Conservation (phyloP, 2,797 vertebrate species). For the Siniperca undulata region DNA sequence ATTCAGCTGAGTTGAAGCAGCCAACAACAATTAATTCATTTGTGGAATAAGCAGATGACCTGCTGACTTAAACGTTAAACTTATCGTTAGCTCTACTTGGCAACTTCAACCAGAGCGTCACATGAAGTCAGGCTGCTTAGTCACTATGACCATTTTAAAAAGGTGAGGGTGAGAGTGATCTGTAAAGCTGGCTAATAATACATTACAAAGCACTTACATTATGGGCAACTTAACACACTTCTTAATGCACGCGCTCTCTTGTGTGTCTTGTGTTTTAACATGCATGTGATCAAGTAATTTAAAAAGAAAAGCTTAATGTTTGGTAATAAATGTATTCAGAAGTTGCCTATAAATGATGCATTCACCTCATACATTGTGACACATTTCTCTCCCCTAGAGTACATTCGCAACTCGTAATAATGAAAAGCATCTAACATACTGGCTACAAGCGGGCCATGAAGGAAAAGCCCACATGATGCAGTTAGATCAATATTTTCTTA, state of each 20-base stretch:
- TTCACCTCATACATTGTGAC: background rate
- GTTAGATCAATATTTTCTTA: background rate
- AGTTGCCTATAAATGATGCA: background rate
- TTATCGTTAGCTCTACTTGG: background rate
- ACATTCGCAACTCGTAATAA: background rate
- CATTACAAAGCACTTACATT: too few species aligned
- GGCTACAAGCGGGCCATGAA: background rate
- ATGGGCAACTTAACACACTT: background rate
- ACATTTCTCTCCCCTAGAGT: background rate
- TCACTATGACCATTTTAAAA: background rate
- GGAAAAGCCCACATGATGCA: constrained; percentile 4
- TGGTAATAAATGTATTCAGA: background rate
- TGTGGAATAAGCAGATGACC: background rate
- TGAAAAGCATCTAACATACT: background rate
- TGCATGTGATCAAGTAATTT: background rate
- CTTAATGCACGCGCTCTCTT: background rate
- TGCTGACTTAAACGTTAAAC: background rate
- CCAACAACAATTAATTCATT: background rate
- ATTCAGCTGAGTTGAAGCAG: background rate
- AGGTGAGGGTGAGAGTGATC: background rate
- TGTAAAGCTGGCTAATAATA: background rate
- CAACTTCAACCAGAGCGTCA: background rate
- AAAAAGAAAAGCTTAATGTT: background rate
- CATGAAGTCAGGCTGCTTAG: background rate
- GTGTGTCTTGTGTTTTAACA: background rate